Conservation (phyloP, 1,140 invertebrate species). For the Hesperophylax magnus region DNA sequence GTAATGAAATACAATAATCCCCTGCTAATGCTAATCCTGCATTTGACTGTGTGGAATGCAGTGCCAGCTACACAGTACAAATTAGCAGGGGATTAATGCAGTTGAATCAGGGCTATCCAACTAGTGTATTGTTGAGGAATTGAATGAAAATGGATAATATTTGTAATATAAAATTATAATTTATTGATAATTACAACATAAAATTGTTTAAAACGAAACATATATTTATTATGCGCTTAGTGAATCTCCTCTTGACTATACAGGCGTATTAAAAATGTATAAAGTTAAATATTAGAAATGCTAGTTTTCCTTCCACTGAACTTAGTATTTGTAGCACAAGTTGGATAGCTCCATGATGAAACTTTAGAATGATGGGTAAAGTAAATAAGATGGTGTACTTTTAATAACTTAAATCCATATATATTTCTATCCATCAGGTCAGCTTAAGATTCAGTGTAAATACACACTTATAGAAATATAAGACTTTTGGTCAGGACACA, state of each 20-base stretch:
- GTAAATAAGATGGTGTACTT: slow-evolving; percentile 72
- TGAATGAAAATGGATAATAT: slow-evolving; percentile 44
- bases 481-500: slow-evolving; percentile 69
- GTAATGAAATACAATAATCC: background rate
- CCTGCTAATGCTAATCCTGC: background rate
- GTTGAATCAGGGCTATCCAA: slow-evolving; percentile 44
- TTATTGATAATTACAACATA: slow-evolving; percentile 52
- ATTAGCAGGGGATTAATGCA: slow-evolving; percentile 3
- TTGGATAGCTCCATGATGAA: slow-evolving; percentile 45
- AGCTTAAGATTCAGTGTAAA: slow-evolving; percentile 74
- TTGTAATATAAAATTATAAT: slow-evolving; percentile 52
- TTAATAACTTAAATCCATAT: slow-evolving; percentile 75
- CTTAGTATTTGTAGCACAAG: slow-evolving; percentile 17
- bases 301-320: slow-evolving; percentile 7
- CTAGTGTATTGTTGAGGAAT: slow-evolving; percentile 28
- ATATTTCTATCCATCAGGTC: slow-evolving; percentile 75
- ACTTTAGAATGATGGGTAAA: slow-evolving; percentile 48
- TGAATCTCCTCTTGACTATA: slow-evolving; percentile 40
- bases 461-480: slow-evolving; percentile 71
- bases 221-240: slow-evolving; percentile 46
- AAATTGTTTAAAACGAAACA: slow-evolving; percentile 48
- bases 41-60: background rate
- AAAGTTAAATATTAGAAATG: slow-evolving; percentile 34
- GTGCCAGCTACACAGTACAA: background rate
- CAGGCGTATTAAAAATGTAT: slow-evolving; percentile 37